Base-by-base conservation (phyloP, 2,888 invertebrate genomes). In the Clunio marinus region DNA sequence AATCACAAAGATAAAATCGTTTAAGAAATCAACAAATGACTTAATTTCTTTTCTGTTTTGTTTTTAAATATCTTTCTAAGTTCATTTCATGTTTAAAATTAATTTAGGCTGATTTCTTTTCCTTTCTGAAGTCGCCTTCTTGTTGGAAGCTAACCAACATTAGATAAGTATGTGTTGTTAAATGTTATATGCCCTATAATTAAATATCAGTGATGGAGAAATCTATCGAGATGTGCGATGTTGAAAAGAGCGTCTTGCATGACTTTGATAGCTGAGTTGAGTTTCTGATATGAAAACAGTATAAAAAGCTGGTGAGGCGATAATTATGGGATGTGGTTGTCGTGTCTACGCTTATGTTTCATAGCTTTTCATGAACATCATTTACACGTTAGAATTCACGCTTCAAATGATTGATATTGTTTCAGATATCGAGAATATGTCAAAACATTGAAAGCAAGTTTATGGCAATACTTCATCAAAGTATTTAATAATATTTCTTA, bases 41-140 rank as follows among this genome's bases (percentile, higher is more conserved):
- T 57, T 57, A 25, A 25, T 57, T 41, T 41, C 41, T 41, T 41
- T n/a, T n/a, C n/a, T n/a, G n/a, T n/a, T n/a, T n/a, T n/a, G n/a
- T n/a, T n/a, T n/a, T n/a, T n/a, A n/a, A n/a, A n/a, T n/a, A n/a
- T n/a, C n/a, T n/a, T n/a, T n/a, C n/a, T n/a, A n/a, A n/a, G n/a
- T n/a, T n/a, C n/a, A n/a, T n/a, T n/a, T 10, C n/a, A 41, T 41
- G 41, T 41, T 41, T 10, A 41, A 41, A 41, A 3, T 41, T 15
- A 41, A 41, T 41, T 41, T 41, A n/a, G n/a, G 41, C 41, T 13
- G n/a, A n/a, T n/a, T n/a, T n/a, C n/a, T n/a, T n/a, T n/a, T n/a
- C n/a, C 15, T 41, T 41, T 41, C 32, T 8, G 41, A 41, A n/a
- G 41, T 2, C 41, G n/a, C n/a, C 32, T 15, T n/a, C 41, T 41